phyloP scores from a whole-genome alignment of 1,140 invertebrate species.

The Drosophila pseudoananassae region DNA sequence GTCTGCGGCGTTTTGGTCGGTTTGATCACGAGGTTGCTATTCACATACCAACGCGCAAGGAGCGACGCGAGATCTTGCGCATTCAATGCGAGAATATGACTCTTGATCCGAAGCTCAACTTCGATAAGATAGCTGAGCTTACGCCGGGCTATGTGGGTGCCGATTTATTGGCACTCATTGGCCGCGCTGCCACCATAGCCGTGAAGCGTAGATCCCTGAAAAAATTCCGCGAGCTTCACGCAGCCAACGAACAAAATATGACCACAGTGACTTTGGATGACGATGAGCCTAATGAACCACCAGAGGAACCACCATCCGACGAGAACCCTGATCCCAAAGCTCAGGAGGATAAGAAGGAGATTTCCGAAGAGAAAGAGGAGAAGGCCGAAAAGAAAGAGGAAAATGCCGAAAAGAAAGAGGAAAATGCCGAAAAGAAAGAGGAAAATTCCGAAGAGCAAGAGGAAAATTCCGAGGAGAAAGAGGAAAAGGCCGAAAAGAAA shows the following conservation, averaged over 20 bases:
- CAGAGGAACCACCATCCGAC: no score
- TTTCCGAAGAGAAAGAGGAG: background rate
- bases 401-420: background rate
- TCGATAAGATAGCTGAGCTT: constrained; percentile 89
- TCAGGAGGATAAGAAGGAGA: constrained; percentile 10
- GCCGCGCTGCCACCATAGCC: constrained; percentile 94
- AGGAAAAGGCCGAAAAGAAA: background rate
- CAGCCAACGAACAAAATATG: constrained; percentile 70
- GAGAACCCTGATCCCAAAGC: background rate
- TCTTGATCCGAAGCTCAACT: constrained; percentile 89
- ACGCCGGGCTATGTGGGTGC: constrained; percentile 99
- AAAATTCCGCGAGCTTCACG: constrained; percentile 71
- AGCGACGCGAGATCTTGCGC: constrained; percentile 90
- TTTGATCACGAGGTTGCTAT: constrained; percentile 97
- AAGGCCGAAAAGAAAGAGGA: background rate
- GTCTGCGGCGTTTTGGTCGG: constrained; percentile 94
- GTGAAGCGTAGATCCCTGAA: constrained; percentile 86
- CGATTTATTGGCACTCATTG: constrained; percentile 94
- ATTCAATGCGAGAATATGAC: constrained; percentile 89
- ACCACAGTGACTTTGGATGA: constrained; percentile 77
- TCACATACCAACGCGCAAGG: constrained; percentile 95
- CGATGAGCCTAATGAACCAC: constrained; percentile 38
- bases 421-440: constrained; percentile 11
- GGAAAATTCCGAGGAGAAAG: constrained; percentile 3
- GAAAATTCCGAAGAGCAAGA: constrained; percentile 11